Evolutionary conservation across 2,113 vertebrate species (phyloP).

Genomic region (Lucifuga dentata): DNA sequence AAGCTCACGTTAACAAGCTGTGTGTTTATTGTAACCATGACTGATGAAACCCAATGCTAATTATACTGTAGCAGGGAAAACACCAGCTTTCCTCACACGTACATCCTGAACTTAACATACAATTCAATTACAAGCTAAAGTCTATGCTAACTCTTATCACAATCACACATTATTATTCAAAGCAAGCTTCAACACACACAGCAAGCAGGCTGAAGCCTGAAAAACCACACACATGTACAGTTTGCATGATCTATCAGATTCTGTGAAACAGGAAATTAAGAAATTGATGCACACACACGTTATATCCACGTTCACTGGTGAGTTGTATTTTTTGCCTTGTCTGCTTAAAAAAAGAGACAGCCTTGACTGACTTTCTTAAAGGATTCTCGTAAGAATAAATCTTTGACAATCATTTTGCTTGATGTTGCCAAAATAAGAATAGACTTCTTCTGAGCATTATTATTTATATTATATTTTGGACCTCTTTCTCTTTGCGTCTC

Average conservation of each 20-base stretch:
- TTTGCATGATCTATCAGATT: constrained; percentile 22
- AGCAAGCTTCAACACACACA: constrained; percentile 2
- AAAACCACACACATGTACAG: constrained; percentile 23
- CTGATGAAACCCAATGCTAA: background rate
- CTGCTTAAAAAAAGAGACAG: too few relatives aligned
- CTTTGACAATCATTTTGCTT: background rate
- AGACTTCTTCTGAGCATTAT: background rate
- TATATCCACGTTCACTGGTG: background rate
- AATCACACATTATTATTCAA: constrained; percentile 46
- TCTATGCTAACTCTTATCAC: constrained; percentile 46
- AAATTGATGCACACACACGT: constrained; percentile 11
- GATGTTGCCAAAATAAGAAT: constrained; percentile 12
- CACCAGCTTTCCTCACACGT: background rate
- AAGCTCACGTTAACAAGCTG: constrained; percentile 12
- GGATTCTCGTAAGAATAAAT: too few relatives aligned
- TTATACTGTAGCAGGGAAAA: background rate
- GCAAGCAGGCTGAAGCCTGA: background rate
- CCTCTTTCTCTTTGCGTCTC: constrained; percentile 9
- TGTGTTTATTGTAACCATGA: background rate
- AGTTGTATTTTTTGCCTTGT: background rate
- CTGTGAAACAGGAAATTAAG: constrained; percentile 49
- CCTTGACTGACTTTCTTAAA: too few relatives aligned
- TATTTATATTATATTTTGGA: background rate
- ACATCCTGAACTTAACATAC: background rate
- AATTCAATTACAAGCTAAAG: constrained; percentile 16